These are phyloP conservation scores for Dicycla oo DNA, from an alignment of 2,888 invertebrate species.

Conservation along the genomic window DNA sequence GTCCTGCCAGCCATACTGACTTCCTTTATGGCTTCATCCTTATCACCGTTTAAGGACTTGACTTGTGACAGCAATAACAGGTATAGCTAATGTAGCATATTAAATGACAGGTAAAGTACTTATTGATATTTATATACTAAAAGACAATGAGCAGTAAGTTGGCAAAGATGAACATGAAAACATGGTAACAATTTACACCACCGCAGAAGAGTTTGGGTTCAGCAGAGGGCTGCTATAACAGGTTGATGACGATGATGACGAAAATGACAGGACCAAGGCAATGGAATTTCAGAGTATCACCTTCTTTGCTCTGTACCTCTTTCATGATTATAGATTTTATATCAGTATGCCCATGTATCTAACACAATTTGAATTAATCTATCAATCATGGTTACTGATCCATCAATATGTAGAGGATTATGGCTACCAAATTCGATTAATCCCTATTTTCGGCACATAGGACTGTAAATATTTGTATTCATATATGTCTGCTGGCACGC, in stretches of 20 bases:
- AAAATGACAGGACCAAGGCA: not conserved
- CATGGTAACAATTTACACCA: not conserved
- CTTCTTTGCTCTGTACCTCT: not conserved
- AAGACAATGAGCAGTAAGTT: not conserved
- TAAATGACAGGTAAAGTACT: slow-evolving; percentile 13
- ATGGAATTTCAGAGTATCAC: not conserved
- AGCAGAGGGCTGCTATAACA: not conserved
- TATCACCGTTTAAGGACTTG: slow-evolving; percentile 25
- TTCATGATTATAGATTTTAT: slow-evolving; percentile 9
- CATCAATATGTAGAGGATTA: slow-evolving; percentile 40
- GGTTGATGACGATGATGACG: not conserved
- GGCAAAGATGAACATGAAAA: not conserved
- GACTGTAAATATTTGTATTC: slow-evolving; percentile 54
- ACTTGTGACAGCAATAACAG: slow-evolving; percentile 38
- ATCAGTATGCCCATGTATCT: slow-evolving; percentile 1
- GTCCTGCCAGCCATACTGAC: slow-evolving; percentile 31
- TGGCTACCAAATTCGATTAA: slow-evolving; percentile 46
- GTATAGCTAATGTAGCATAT: slow-evolving; percentile 23
- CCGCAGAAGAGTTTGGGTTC: not conserved
- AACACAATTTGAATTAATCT: slow-evolving; percentile 46
- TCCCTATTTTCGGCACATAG: slow-evolving; percentile 41
- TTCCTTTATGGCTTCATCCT: slow-evolving; percentile 48
- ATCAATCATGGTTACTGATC: slow-evolving; percentile 52
- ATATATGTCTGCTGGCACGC: slow-evolving; percentile 29
- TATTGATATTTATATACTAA: not conserved